Percentiles rank a stretch among this genome's conserved stretches.
Conservation (phyloP, 2,797 vertebrate species). For the Sebastes cheni region DNA sequence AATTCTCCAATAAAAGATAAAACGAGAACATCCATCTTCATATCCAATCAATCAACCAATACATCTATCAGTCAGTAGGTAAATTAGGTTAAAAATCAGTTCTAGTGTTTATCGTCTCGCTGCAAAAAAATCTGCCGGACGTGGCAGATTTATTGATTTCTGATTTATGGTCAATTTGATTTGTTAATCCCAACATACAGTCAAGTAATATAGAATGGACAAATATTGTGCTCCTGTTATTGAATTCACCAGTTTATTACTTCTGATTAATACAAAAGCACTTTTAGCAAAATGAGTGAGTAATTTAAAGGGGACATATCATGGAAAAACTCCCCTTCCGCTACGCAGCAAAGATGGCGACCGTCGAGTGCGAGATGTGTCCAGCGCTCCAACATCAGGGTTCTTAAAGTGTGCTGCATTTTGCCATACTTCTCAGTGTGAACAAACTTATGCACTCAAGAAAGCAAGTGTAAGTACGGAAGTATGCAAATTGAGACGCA, state of each 20-base stretch:
- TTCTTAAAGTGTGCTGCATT: too few species aligned
- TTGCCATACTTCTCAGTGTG: too few species aligned
- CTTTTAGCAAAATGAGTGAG: too few species aligned
- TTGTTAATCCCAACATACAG: background rate
- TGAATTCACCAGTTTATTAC: background rate
- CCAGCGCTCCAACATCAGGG: too few species aligned
- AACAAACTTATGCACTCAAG: too few species aligned
- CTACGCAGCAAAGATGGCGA: too few species aligned
- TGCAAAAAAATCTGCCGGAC: background rate
- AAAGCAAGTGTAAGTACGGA: too few species aligned
- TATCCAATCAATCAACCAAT: background rate
- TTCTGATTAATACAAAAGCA: background rate
- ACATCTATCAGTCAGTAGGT: background rate
- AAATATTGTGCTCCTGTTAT: background rate
- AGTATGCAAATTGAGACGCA: too few species aligned
- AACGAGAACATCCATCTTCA: background rate
- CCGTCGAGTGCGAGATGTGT: too few species aligned
- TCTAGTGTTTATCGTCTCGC: background rate
- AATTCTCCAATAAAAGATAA: background rate
- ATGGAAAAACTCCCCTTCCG: too few species aligned
- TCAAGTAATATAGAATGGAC: background rate
- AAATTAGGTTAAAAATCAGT: background rate
- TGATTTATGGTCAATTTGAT: background rate
- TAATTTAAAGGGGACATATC: too few species aligned
- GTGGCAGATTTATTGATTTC: background rate